phyloP scores from a whole-genome alignment of 2,797 vertebrate genomes.

The Paguma larvata region DNA sequence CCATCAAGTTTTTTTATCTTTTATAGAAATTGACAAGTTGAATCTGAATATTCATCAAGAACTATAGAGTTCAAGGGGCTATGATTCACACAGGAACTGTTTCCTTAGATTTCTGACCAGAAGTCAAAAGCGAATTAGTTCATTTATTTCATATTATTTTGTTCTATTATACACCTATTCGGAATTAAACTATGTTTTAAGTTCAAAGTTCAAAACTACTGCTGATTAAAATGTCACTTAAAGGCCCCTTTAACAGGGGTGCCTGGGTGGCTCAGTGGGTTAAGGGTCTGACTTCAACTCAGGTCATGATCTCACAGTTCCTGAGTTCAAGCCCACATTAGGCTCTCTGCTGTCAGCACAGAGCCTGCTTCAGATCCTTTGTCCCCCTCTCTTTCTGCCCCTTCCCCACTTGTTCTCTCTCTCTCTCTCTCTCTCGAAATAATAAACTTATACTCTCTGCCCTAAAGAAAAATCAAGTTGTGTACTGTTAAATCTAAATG shows the following conservation, averaged over 20 bases:
- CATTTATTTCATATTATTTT: constrained; percentile 33
- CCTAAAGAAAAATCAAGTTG: constrained; percentile 36
- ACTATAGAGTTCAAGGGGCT: not conserved
- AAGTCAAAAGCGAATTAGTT: not conserved
- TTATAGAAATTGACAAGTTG: not conserved
- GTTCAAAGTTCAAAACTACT: constrained; percentile 47
- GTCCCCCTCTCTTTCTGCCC: too few relatives aligned
- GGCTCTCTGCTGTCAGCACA: too few relatives aligned
- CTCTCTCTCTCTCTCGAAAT: too few relatives aligned
- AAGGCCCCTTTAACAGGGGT: not conserved
- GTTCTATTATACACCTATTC: constrained; percentile 7
- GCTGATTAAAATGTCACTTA: constrained; percentile 36
- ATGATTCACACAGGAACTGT: not conserved
- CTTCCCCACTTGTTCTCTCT: too few relatives aligned
- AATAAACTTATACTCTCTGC: not conserved
- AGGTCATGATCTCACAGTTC: too few relatives aligned
- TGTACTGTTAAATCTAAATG: not conserved
- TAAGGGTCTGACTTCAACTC: too few relatives aligned
- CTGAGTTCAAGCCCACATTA: too few relatives aligned
- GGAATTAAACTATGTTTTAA: constrained; percentile 47
- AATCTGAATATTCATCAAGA: constrained; percentile 36
- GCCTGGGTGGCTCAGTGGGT: too few relatives aligned
- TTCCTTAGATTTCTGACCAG: constrained; percentile 21
- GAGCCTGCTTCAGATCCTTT: too few relatives aligned
- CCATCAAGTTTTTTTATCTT: not conserved